Conservation (phyloP, 2,113 vertebrate genomes). For the Limnothrissa miodon region DNA sequence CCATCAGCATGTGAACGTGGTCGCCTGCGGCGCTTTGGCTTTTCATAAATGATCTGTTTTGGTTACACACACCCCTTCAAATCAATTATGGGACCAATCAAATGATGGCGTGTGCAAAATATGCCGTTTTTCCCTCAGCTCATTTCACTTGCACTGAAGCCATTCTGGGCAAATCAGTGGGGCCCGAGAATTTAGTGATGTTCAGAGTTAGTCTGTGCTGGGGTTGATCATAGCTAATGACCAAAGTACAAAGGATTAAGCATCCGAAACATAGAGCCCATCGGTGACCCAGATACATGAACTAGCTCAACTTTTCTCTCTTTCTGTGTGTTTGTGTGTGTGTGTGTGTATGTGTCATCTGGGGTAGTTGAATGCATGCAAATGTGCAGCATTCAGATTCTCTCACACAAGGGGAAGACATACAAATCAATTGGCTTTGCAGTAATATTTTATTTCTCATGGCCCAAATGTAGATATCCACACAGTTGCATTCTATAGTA, state of each 20-base stretch:
- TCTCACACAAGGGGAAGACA: not conserved
- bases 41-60: slow-evolving; percentile 8
- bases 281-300: not conserved
- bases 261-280: not conserved
- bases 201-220: not conserved
- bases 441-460: not conserved
- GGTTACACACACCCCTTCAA: slow-evolving; percentile 1
- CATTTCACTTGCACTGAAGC: not conserved
- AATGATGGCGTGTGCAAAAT: not conserved
- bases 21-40: not conserved
- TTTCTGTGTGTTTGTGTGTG: not conserved
- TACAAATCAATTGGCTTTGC: not conserved
- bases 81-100: not conserved
- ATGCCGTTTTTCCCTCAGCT: not conserved
- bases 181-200: not conserved
- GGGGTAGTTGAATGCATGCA: not conserved
- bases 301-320: not conserved
- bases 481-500: not conserved
- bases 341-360: not conserved
- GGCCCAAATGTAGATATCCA: not conserved
- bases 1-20: not conserved
- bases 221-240: slow-evolving; percentile 4
- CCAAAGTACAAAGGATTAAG: slow-evolving; percentile 6
- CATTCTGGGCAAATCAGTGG: not conserved
- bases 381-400: not conserved